Percentiles rank a stretch among this genome's conserved stretches.
Evolutionary conservation across 2,797 vertebrate genomes (phyloP).

Genomic region (Sparus aurata): DNA sequence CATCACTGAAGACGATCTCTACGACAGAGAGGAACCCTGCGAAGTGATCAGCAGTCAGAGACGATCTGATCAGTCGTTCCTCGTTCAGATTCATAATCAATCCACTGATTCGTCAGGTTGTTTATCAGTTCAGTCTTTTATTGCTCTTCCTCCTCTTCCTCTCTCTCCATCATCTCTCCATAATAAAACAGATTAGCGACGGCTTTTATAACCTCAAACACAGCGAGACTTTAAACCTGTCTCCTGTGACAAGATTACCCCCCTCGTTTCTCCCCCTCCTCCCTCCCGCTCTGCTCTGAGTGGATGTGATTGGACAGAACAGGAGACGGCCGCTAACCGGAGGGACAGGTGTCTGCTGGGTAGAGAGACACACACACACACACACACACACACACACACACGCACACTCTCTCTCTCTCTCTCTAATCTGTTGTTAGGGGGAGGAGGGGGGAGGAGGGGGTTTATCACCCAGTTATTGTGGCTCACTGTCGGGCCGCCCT

Average conservation of each 20-base stretch:
- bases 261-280: background rate
- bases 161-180: conserved; percentile 21
- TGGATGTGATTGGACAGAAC: conserved; percentile 52
- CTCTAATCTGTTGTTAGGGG: conserved; percentile 56
- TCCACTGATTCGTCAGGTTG: background rate
- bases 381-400: no score
- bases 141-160: background rate
- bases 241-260: conserved; percentile 65
- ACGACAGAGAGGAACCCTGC: no score
- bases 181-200: conserved; percentile 66
- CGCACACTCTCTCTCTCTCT: conserved; percentile 20
- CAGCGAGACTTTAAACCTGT: conserved; percentile 64
- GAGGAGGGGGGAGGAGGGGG: background rate
- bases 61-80: no score
- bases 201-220: conserved; percentile 65
- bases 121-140: background rate
- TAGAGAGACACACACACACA: conserved; percentile 19
- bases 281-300: conserved; percentile 4
- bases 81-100: background rate
- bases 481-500: conserved; percentile 40
- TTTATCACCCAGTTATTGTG: conserved; percentile 55
- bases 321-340: conserved; percentile 29
- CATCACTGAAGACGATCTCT: no score
- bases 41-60: no score
- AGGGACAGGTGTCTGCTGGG: conserved; percentile 62